A percentile compares a stretch with the other conserved stretches of the same genome.
Evolutionary conservation across 1,140 invertebrate species (phyloP).

Genomic region (Drosophila tsacasi): DNA sequence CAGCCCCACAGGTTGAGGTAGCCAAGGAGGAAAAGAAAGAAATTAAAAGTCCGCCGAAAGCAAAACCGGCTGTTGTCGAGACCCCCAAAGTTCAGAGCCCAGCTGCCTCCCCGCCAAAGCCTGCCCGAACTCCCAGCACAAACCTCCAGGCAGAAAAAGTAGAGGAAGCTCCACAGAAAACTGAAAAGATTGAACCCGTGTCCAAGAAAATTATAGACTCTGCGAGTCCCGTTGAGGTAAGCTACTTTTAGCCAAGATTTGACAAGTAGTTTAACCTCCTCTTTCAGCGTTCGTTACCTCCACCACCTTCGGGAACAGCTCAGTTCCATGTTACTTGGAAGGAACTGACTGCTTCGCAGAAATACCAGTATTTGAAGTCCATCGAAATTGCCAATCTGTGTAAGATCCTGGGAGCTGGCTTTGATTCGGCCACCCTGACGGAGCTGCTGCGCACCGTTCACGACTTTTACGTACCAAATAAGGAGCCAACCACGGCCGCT

Average conservation of each 20-base stretch:
- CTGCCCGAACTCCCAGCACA: not conserved
- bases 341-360: constrained; percentile 67
- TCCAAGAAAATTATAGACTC: not conserved
- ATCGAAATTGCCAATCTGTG: constrained; percentile 66
- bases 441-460: constrained; percentile 64
- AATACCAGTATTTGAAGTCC: constrained; percentile 74
- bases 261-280: not conserved
- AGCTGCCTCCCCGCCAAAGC: constrained; percentile 2
- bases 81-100: not conserved
- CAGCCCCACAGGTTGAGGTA: not conserved
- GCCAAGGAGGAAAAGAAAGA: constrained; percentile 55
- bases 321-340: constrained; percentile 84
- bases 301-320: constrained; percentile 65
- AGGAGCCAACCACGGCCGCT: constrained; percentile 61
- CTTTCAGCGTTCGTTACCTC: constrained; percentile 57
- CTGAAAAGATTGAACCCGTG: not conserved
- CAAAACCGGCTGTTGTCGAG: constrained; percentile 1
- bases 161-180: constrained; percentile 1
- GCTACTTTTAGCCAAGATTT: not conserved
- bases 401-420: constrained; percentile 77
- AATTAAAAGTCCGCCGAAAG: not conserved
- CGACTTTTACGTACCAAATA: constrained; percentile 72
- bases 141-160: not conserved
- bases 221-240: constrained; percentile 11
- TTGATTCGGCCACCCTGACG: constrained; percentile 73